Evolutionary conservation across 2,888 invertebrate genomes (phyloP).

Genomic region (Lordiphosa fenestrarum): DNA sequence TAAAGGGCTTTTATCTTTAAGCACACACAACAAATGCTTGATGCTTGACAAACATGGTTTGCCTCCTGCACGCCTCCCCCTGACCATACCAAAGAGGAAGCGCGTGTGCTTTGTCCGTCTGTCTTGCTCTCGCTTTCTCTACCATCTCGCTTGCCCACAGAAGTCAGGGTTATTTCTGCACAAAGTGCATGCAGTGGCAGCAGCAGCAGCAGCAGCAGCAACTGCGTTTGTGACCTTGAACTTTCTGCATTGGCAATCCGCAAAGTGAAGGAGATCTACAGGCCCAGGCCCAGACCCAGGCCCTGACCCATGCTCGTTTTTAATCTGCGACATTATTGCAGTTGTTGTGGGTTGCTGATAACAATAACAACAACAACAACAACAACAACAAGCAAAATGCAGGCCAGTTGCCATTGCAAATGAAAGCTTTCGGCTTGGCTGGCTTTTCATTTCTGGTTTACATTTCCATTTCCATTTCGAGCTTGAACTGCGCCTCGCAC

Average conservation of each 20-base stretch:
- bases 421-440: slow-evolving; percentile 67
- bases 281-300: background rate
- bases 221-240: slow-evolving; percentile 55
- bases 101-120: slow-evolving; percentile 34
- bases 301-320: slow-evolving; percentile 31
- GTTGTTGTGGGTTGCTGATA: slow-evolving; percentile 33
- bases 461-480: slow-evolving; percentile 60
- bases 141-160: slow-evolving; percentile 18
- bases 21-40: slow-evolving; percentile 31
- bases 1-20: slow-evolving; percentile 23
- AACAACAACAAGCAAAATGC: slow-evolving; percentile 21
- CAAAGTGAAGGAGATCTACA: slow-evolving; percentile 1
- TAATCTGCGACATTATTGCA: slow-evolving; percentile 49
- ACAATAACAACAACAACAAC: slow-evolving; percentile 16
- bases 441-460: slow-evolving; percentile 71
- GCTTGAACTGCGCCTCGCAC: slow-evolving; percentile 46
- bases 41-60: slow-evolving; percentile 15
- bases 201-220: slow-evolving; percentile 14
- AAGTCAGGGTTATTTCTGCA: slow-evolving; percentile 50
- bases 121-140: slow-evolving; percentile 18
- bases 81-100: slow-evolving; percentile 6
- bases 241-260: slow-evolving; percentile 48
- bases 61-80: background rate
- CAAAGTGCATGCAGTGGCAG: slow-evolving; percentile 29
- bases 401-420: slow-evolving; percentile 28